Percentiles rank a stretch among this genome's conserved stretches.
Evolutionary conservation across 1,140 invertebrate genomes (phyloP).

Genomic region (Contarinia nasturtii): DNA sequence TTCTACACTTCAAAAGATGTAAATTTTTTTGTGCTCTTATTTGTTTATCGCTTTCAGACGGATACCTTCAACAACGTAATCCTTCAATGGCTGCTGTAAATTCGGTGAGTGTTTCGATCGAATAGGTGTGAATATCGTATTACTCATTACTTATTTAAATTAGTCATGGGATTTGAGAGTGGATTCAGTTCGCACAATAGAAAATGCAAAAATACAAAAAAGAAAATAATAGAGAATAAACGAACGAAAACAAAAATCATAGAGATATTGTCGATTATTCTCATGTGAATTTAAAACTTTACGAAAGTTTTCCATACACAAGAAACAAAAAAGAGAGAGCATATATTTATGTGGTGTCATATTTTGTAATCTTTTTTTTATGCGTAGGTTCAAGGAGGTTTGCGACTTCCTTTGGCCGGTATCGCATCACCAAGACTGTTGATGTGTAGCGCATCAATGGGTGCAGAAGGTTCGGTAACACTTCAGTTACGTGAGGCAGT

Average conservation of each 20-base stretch:
- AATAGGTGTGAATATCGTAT: no score
- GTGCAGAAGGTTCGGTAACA: constrained; percentile 29
- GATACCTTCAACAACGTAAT: no score
- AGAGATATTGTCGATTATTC: neutral
- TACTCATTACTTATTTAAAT: neutral
- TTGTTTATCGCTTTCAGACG: no score
- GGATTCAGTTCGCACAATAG: no score
- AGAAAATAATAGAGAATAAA: neutral
- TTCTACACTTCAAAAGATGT: no score
- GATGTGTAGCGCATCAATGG: constrained; percentile 37
- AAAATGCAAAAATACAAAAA: no score
- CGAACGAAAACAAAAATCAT: neutral
- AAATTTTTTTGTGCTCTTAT: no score
- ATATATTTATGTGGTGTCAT: neutral
- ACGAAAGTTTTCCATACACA: no score
- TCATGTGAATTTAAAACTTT: no score
- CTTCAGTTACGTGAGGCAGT: constrained; percentile 32
- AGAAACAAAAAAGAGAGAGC: no score
- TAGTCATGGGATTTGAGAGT: neutral
- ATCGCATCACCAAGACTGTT: constrained; percentile 32
- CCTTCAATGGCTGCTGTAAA: no score
- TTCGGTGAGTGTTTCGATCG: no score
- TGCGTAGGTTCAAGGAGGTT: constrained; percentile 19
- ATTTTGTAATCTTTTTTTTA: neutral
- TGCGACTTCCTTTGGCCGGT: constrained; percentile 30